Percentiles rank a stretch among this genome's conserved stretches.
These are phyloP conservation scores for Drosophila takahashii DNA, from an alignment of 1,140 invertebrate genomes.

Conservation along the genomic window DNA sequence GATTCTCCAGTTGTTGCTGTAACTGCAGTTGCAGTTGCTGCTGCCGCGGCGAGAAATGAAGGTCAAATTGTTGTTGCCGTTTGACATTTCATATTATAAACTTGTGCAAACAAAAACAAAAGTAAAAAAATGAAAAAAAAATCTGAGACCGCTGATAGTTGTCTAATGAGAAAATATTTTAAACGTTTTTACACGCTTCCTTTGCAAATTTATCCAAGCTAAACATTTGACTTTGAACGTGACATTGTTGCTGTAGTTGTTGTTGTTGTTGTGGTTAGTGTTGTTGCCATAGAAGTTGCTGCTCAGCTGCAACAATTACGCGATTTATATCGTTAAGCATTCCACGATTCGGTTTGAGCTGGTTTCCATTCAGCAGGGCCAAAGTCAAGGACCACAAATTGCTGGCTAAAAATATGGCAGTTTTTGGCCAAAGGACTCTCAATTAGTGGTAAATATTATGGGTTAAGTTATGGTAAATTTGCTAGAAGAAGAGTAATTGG, in stretches of 20 bases:
- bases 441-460: conserved; percentile 1
- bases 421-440: conserved; percentile 7
- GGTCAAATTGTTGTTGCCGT: conserved; percentile 68
- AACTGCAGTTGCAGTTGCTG: conserved; percentile 42
- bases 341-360: conserved; percentile 45
- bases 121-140: conserved; percentile 35
- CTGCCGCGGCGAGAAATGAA: conserved; percentile 72
- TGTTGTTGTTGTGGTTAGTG: conserved; percentile 24
- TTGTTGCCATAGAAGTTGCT: conserved; percentile 38
- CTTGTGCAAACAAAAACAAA: conserved; percentile 60
- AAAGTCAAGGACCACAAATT: conserved; percentile 49
- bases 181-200: conserved; percentile 81
- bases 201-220: conserved; percentile 75
- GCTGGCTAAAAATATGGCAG: not conserved
- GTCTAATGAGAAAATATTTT: conserved; percentile 83
- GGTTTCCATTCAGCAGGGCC: conserved; percentile 31
- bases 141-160: conserved; percentile 55
- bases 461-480: not conserved
- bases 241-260: conserved; percentile 68
- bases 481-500: not conserved
- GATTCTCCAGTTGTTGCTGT: conserved; percentile 47
- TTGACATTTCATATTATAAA: conserved; percentile 80
- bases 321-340: conserved; percentile 67
- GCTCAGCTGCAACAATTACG: conserved; percentile 72
- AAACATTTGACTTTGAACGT: conserved; percentile 81